phyloP scores from a whole-genome alignment of 1,140 invertebrate species.

The Sinonovacula constricta region DNA sequence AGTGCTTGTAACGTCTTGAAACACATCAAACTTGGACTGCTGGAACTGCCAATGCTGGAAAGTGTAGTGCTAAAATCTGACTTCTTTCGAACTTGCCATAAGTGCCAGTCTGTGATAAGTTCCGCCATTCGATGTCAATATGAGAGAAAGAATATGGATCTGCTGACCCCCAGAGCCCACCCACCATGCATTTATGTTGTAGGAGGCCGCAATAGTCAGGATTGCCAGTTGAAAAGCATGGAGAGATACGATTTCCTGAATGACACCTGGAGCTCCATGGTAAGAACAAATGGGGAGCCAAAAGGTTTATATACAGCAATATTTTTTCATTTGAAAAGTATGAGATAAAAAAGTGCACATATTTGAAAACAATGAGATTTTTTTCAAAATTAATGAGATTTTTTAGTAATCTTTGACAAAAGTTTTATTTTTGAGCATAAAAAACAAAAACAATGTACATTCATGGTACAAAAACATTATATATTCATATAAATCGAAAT shows the following conservation, averaged over 20 bases:
- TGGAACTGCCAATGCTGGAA: conserved; percentile 72
- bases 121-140: conserved; percentile 70
- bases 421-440: too few relatives aligned
- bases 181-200: conserved; percentile 80
- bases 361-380: too few relatives aligned
- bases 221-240: conserved; percentile 74
- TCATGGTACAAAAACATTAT: too few relatives aligned
- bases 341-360: too few relatives aligned
- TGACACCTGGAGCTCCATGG: conserved; percentile 74
- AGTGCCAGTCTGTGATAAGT: conserved; percentile 76
- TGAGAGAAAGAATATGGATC: conserved; percentile 64
- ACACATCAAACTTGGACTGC: conserved; percentile 69
- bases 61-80: conserved; percentile 73
- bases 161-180: conserved; percentile 69
- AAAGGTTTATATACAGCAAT: too few relatives aligned
- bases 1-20: conserved; percentile 69
- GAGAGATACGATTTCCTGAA: conserved; percentile 75
- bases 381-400: too few relatives aligned
- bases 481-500: too few relatives aligned
- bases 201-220: conserved; percentile 75
- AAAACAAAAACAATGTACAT: too few relatives aligned
- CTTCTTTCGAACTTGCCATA: conserved; percentile 73
- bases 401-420: too few relatives aligned
- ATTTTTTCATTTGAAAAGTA: too few relatives aligned
- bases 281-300: too few relatives aligned